Evolutionary conservation across 1,140 invertebrate species (phyloP).

Genomic region (Drosophila mayri): DNA sequence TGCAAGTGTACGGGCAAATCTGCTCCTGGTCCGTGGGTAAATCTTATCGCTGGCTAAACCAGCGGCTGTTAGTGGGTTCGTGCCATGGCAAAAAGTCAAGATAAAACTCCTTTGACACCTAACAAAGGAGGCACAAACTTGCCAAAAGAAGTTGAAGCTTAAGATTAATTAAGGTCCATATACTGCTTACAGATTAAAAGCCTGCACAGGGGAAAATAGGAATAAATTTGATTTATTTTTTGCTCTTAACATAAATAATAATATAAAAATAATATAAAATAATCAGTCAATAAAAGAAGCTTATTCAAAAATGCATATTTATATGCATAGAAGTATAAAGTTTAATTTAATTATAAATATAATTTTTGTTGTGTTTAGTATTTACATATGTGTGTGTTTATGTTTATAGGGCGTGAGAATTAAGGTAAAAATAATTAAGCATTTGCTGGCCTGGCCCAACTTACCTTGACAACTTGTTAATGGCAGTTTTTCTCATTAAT

Average conservation of each 20-base stretch:
- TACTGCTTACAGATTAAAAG: background rate
- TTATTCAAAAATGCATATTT: background rate
- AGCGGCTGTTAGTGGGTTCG: conserved; percentile 63
- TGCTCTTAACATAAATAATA: background rate
- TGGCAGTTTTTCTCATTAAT: conserved; percentile 90
- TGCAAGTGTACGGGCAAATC: conserved; percentile 19
- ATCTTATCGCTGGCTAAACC: conserved; percentile 69
- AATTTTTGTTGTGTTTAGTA: background rate
- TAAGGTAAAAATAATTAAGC: conserved; percentile 76
- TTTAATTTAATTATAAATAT: background rate
- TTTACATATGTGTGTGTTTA: background rate
- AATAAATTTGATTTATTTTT: too few species aligned
- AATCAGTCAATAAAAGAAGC: background rate
- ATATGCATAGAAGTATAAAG: background rate
- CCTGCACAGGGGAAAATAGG: background rate
- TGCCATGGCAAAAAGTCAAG: conserved; percentile 46
- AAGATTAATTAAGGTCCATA: conserved; percentile 66
- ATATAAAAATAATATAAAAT: background rate
- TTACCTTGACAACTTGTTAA: conserved; percentile 89
- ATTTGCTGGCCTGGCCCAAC: conserved; percentile 47
- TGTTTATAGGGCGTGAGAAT: conserved; percentile 20
- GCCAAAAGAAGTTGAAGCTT: conserved; percentile 58
- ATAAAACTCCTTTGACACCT: conserved; percentile 60
- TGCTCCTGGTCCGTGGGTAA: conserved; percentile 14
- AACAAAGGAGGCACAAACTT: conserved; percentile 60